These are phyloP conservation scores for Mactromeris polynyma DNA, from an alignment of 2,888 invertebrate genomes.

Conservation along the genomic window DNA sequence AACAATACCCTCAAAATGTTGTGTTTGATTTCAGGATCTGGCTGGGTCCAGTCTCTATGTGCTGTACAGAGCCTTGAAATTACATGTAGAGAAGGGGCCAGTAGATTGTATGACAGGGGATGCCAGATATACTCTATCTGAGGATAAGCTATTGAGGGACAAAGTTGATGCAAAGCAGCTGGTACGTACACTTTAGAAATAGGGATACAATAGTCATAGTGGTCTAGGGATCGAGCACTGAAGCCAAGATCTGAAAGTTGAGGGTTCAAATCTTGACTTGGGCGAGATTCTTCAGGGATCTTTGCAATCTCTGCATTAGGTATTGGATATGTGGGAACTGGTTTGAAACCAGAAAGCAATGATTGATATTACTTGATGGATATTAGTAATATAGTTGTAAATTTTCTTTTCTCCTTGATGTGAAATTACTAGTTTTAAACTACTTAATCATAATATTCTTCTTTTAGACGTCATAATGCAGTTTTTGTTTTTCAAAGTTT, in stretches of 20 bases:
- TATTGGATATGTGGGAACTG: no score
- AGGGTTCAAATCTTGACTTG: no score
- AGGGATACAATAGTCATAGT: no score
- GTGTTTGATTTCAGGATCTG: constrained; percentile 91
- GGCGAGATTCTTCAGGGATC: no score
- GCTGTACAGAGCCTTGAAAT: constrained; percentile 99
- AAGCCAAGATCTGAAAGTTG: no score
- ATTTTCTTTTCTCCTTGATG: no score
- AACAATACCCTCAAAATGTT: background rate
- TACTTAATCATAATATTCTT: background rate
- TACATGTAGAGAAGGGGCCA: constrained; percentile 99
- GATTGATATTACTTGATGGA: no score
- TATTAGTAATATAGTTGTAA: no score
- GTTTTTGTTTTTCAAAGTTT: background rate
- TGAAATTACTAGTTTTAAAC: no score
- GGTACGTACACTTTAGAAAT: constrained; percentile 73
- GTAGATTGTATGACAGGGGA: constrained; percentile 99
- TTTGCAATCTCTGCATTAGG: no score
- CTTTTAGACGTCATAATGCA: background rate
- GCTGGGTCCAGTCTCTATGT: constrained; percentile 99
- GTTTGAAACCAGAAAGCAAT: no score
- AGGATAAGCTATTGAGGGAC: constrained; percentile 99
- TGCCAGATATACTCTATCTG: constrained; percentile 98
- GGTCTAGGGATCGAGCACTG: no score
- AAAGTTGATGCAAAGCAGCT: constrained; percentile 93